A percentile compares a stretch with the other conserved stretches of the same genome.
phyloP scores from a whole-genome alignment of 1,140 invertebrate species.

The Trichonephila inaurata region DNA sequence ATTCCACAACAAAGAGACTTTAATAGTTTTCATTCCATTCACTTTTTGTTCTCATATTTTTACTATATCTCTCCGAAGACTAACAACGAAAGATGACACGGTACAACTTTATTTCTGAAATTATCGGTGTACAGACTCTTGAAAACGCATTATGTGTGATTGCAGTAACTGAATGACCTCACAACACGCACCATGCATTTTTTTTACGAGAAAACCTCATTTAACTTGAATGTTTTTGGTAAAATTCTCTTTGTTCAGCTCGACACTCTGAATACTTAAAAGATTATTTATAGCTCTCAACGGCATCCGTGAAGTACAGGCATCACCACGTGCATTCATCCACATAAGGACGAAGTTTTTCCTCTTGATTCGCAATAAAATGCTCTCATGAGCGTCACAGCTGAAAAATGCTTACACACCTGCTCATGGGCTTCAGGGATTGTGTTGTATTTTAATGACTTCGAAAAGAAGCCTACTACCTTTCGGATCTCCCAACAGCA shows the following conservation, averaged over 20 bases:
- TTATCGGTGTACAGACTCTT: background rate
- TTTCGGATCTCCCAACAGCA: too few relatives aligned
- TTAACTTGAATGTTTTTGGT: background rate
- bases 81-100: too few relatives aligned
- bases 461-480: too few relatives aligned
- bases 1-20: too few relatives aligned
- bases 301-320: background rate
- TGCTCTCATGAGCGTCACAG: background rate
- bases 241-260: conserved; percentile 40
- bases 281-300: conserved; percentile 46
- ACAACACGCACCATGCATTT: background rate
- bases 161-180: background rate
- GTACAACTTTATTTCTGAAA: too few relatives aligned
- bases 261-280: conserved; percentile 11
- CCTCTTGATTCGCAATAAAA: background rate
- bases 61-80: too few relatives aligned
- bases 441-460: background rate
- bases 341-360: background rate
- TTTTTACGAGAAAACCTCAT: conserved; percentile 4
- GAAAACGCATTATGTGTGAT: background rate
- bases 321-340: conserved; percentile 13
- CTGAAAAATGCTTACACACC: background rate
- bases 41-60: too few relatives aligned
- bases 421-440: background rate
- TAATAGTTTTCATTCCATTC: too few relatives aligned